Evolutionary conservation across 2,797 vertebrate species (phyloP), one percentile per base, ranked within the genome.

Genomic region (Pantherophis alleghaniensis): DNA sequence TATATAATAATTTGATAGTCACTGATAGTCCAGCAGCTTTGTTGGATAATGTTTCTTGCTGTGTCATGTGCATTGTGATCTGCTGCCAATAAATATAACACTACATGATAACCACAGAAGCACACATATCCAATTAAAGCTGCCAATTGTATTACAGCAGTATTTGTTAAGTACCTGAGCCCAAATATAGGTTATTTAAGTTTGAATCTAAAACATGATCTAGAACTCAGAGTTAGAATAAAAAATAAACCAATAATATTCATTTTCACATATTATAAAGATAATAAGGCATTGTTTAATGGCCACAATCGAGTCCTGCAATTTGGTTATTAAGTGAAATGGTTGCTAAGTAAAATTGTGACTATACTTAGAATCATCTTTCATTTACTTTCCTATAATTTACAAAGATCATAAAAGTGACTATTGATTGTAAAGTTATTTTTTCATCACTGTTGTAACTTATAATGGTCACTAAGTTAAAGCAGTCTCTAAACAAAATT

Each of bases 1-100:
- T 20, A 14, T 16, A 2, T 91, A 89, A 95, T 94, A 95, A 95
- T 95, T 87, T 93, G 94, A 96, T 94, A 92, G 93, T 55, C 87
- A 89, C 74, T 26, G 92, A 90, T 59, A 92, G 74, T 55, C 4
- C 0, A 0, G 91, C 63, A 94, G 86, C 53, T 93, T 69, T 86
- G 59, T 92, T 95, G 94, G 91, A 51, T 91, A 87, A 61, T 93
- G 90, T 89, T 93, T 96, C 88, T 94, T 88, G 60, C 5, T 61
- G 89, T 9, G 51, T 83, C 91, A 92, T 28, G 51, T 60, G 32
- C 63, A 26, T 89, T 83, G 91, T 93, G 89, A 92, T 91, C 93
- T 94, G 94, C 90, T 93, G 93, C 92, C 95, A 93, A n/a, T 89
- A 88, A 59, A 61, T 95, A 87, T 93, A 55, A 69, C 42, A 88